A percentile compares a stretch with the other conserved stretches of the same genome.
These are phyloP conservation scores for Rattus rattus DNA, from an alignment of 2,113 vertebrate species.

Conservation along the genomic window DNA sequence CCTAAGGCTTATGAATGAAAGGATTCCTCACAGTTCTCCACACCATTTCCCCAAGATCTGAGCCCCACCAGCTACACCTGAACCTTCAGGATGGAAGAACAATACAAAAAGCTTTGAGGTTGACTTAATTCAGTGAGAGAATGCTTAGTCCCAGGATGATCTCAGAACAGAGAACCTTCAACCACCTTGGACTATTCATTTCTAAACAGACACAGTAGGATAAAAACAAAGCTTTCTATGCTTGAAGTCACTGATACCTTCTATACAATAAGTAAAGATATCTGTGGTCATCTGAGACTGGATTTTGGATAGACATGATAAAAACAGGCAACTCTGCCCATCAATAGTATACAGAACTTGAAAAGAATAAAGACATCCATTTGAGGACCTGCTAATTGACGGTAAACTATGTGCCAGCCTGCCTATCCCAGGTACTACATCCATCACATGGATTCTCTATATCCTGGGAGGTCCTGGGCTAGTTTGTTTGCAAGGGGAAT, in stretches of 20 bases:
- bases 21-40: neutral
- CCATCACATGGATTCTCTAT: neutral
- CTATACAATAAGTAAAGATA: neutral
- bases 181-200: neutral
- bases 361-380: neutral
- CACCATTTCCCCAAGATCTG: neutral
- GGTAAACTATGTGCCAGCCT: neutral
- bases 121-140: neutral
- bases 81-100: neutral
- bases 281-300: neutral
- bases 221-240: neutral
- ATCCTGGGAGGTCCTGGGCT: neutral
- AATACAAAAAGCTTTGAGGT: neutral
- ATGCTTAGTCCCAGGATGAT: neutral
- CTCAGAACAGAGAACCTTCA: neutral
- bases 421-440: neutral
- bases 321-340: neutral
- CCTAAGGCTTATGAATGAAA: neutral
- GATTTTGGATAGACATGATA: neutral
- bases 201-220: neutral
- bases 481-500: conserved; percentile 23
- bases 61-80: neutral
- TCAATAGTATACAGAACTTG: neutral
- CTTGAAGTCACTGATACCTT: neutral
- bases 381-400: neutral